Conservation (phyloP, 1,140 invertebrate species). For the Heliothis virescens region DNA sequence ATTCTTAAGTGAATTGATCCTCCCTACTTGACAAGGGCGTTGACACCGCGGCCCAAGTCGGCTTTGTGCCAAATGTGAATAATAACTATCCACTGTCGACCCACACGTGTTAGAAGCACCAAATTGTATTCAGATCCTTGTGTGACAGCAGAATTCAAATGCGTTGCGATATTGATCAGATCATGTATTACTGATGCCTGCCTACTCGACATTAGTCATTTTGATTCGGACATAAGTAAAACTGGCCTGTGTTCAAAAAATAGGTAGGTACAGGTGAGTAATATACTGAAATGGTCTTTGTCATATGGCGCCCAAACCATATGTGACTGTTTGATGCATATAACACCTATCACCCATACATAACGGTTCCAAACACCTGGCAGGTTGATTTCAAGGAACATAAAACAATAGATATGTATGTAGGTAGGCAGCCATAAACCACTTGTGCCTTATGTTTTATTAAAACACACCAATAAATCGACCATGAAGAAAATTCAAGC, state of each 20-base stretch:
- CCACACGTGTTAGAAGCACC: slow-evolving; percentile 61
- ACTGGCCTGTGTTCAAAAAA: background rate
- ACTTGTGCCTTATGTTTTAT: slow-evolving; percentile 51
- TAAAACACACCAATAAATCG: slow-evolving; percentile 51
- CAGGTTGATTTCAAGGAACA: slow-evolving; percentile 21
- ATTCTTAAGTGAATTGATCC: slow-evolving; percentile 52
- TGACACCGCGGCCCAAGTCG: slow-evolving; percentile 62
- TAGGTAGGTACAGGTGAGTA: too few relatives aligned
- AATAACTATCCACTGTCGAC: slow-evolving; percentile 73
- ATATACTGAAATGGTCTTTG: too few relatives aligned
- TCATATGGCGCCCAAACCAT: slow-evolving; percentile 4
- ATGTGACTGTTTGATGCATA: slow-evolving; percentile 40
- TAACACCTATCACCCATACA: background rate
- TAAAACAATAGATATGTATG: slow-evolving; percentile 12
- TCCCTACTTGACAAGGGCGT: slow-evolving; percentile 58
- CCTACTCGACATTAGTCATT: slow-evolving; percentile 12
- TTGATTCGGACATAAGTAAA: background rate
- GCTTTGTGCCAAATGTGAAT: slow-evolving; percentile 74
- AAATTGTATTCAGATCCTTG: slow-evolving; percentile 71
- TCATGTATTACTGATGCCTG: slow-evolving; percentile 11
- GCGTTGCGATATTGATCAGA: slow-evolving; percentile 51
- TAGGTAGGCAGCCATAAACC: slow-evolving; percentile 23
- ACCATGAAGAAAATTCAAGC: slow-evolving; percentile 54
- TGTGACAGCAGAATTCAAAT: slow-evolving; percentile 68
- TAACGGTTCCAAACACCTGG: slow-evolving; percentile 35